Percentiles rank a stretch among this genome's conserved stretches.
These are phyloP conservation scores for Cephus cinctus DNA, from an alignment of 1,140 invertebrate genomes.

Conservation along the genomic window DNA sequence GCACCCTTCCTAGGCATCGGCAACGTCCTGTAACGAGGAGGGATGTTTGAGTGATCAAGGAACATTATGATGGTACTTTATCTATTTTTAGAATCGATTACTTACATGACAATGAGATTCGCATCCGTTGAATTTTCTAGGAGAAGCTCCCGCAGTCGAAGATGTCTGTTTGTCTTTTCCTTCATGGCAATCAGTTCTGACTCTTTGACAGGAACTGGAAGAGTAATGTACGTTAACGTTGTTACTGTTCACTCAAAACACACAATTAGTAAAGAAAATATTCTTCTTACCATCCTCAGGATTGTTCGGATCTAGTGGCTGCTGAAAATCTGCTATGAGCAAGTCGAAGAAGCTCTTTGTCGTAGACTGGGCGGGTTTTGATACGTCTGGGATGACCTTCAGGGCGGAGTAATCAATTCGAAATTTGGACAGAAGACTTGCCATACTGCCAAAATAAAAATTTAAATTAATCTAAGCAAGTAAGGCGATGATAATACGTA, in stretches of 20 bases:
- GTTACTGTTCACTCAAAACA: neutral
- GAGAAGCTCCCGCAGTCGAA: constrained; percentile 84
- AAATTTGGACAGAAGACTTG: constrained; percentile 92
- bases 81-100: constrained; percentile 20
- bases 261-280: constrained; percentile 4
- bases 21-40: constrained; percentile 70
- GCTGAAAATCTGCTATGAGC: constrained; percentile 70
- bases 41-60: no score
- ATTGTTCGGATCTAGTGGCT: constrained; percentile 52
- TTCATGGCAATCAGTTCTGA: constrained; percentile 81
- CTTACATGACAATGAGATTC: constrained; percentile 87
- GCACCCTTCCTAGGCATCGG: constrained; percentile 90
- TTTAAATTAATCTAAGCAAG: neutral
- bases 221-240: constrained; percentile 8
- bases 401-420: constrained; percentile 94
- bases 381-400: constrained; percentile 85
- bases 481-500: neutral
- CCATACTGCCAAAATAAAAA: constrained; percentile 75
- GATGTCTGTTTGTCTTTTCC: constrained; percentile 89
- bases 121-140: constrained; percentile 82
- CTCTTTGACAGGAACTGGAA: constrained; percentile 72
- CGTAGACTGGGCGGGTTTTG: constrained; percentile 67
- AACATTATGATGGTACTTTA: constrained; percentile 1
- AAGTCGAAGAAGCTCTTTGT: constrained; percentile 81
- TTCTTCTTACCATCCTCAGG: constrained; percentile 24